A percentile compares a stretch with the other conserved stretches of the same genome.
Evolutionary conservation across 2,888 invertebrate species (phyloP).

Genomic region (Lysandra bellargus): DNA sequence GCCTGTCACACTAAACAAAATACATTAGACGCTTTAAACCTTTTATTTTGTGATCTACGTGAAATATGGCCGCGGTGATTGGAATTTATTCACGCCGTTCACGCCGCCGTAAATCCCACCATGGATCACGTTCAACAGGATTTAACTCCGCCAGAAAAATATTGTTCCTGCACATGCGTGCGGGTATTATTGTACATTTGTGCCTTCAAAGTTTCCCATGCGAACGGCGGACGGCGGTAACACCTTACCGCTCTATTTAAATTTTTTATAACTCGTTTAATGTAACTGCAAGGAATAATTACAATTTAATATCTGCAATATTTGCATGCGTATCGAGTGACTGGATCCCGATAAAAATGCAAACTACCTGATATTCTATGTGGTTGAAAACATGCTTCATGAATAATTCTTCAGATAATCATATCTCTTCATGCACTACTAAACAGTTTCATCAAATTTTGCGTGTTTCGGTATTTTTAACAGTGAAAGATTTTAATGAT

Average conservation of each 20-base stretch:
- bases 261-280: neutral
- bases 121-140: constrained; percentile 12
- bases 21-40: constrained; percentile 47
- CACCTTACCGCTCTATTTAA: neutral
- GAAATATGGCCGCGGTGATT: constrained; percentile 39
- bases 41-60: constrained; percentile 45
- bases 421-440: constrained; percentile 31
- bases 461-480: constrained; percentile 30
- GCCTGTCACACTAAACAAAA: constrained; percentile 57
- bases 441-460: constrained; percentile 27
- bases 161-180: neutral
- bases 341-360: constrained; percentile 4
- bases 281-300: neutral
- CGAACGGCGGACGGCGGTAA: neutral
- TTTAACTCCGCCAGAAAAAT: neutral
- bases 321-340: constrained; percentile 1
- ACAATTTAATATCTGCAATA: constrained; percentile 14
- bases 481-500: constrained; percentile 27
- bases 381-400: constrained; percentile 17
- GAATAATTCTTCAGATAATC: constrained; percentile 26
- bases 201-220: neutral
- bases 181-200: neutral
- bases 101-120: constrained; percentile 6
- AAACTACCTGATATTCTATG: constrained; percentile 17
- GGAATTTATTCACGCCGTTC: constrained; percentile 26